Evolutionary conservation across 2,113 vertebrate genomes (phyloP).

Genomic region (Aegotheles bennettii): DNA sequence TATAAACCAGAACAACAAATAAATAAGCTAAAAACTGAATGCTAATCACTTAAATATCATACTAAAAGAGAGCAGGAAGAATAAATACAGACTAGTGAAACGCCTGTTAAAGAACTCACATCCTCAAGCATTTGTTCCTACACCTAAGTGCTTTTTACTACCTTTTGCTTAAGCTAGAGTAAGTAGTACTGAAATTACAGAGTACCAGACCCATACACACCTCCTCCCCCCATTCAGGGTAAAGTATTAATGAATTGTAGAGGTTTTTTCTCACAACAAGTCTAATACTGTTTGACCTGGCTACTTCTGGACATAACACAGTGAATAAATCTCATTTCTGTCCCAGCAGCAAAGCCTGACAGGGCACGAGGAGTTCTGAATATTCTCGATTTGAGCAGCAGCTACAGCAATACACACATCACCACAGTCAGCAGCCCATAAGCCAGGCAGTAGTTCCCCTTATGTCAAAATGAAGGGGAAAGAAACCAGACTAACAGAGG

Average conservation of each 20-base stretch:
- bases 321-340: conserved; percentile 31
- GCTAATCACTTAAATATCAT: background rate
- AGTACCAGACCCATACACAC: background rate
- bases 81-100: background rate
- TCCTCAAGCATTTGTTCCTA: background rate
- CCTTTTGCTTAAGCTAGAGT: background rate
- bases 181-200: background rate
- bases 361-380: background rate
- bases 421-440: rapidly evolving
- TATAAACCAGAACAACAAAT: background rate
- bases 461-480: background rate
- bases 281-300: background rate
- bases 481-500: background rate
- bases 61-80: background rate
- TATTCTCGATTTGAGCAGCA: background rate
- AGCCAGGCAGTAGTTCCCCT: background rate
- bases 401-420: background rate
- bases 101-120: background rate
- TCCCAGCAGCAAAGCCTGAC: background rate
- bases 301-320: background rate
- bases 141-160: background rate
- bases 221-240: background rate
- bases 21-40: background rate
- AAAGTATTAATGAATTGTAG: background rate
- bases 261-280: background rate